phyloP scores from a whole-genome alignment of 2,113 vertebrate genomes.

The Tricholaema leucomelas region DNA sequence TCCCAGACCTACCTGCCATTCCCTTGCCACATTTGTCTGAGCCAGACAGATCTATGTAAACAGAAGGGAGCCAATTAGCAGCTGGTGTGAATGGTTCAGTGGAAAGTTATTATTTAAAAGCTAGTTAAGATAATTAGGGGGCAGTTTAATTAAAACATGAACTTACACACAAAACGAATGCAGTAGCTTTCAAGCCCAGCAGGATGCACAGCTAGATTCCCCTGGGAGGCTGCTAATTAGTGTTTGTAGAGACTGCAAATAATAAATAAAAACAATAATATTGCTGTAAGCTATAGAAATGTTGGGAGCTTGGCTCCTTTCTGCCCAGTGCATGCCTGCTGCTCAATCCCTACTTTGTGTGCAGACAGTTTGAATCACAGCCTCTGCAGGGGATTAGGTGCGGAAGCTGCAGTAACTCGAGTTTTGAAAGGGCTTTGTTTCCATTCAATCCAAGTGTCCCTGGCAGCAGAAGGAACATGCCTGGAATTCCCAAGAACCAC shows the following conservation, averaged over 20 bases:
- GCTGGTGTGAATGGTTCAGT: not conserved
- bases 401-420: not conserved
- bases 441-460: not conserved
- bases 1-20: not conserved
- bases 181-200: not conserved
- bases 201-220: not conserved
- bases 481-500: not conserved
- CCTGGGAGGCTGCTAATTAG: constrained; percentile 32
- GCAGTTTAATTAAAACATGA: constrained; percentile 55
- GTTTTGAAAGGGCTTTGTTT: not conserved
- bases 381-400: not conserved
- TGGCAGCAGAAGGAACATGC: not conserved
- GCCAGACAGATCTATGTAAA: not conserved
- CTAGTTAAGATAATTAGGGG: constrained; percentile 45
- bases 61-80: constrained; percentile 22
- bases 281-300: not conserved
- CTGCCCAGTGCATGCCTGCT: not conserved
- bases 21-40: not conserved
- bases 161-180: constrained; percentile 10
- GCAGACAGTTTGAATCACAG: not conserved
- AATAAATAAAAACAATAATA: constrained; percentile 37
- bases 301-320: not conserved
- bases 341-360: not conserved
- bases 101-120: constrained; percentile 36
- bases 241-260: constrained; percentile 22